Percentiles rank a stretch among this genome's conserved stretches.
Conservation (phyloP, 2,797 vertebrate species). For the Silurus aristotelis region DNA sequence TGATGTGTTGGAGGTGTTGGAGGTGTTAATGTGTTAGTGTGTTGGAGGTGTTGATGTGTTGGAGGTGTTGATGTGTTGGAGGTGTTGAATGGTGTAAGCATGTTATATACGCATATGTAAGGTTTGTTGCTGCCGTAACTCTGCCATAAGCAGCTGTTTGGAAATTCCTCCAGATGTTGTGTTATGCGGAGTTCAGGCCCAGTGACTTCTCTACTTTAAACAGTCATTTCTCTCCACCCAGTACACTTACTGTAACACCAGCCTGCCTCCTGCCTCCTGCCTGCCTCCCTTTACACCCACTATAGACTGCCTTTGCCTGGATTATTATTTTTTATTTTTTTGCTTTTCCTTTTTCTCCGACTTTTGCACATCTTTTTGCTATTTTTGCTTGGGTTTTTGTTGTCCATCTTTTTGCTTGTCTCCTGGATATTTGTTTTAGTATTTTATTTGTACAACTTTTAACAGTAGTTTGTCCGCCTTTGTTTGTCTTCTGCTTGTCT, state of each 20-base stretch:
- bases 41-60: too few relatives aligned
- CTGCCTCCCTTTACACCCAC: too few relatives aligned
- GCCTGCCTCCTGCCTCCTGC: too few relatives aligned
- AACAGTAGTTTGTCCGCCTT: too few relatives aligned
- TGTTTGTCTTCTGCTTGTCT: background rate
- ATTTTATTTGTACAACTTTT: too few relatives aligned
- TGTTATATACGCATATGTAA: background rate
- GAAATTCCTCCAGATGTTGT: background rate
- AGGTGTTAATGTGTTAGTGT: too few relatives aligned
- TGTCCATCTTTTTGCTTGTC: too few relatives aligned
- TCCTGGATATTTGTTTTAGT: too few relatives aligned
- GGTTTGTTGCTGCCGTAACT: background rate
- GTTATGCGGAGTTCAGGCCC: background rate
- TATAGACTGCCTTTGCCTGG: background rate
- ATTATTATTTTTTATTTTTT: background rate
- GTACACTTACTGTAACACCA: background rate
- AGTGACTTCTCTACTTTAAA: background rate
- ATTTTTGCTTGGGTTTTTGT: too few relatives aligned
- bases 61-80: too few relatives aligned
- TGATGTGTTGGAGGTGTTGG: too few relatives aligned
- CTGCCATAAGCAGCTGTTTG: background rate
- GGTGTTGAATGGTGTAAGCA: too few relatives aligned
- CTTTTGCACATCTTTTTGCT: background rate
- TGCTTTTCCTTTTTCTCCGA: background rate
- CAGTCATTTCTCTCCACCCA: slow-evolving; percentile 1